phyloP scores from a whole-genome alignment of 2,888 invertebrate genomes.

The Eupelmus urozonus region DNA sequence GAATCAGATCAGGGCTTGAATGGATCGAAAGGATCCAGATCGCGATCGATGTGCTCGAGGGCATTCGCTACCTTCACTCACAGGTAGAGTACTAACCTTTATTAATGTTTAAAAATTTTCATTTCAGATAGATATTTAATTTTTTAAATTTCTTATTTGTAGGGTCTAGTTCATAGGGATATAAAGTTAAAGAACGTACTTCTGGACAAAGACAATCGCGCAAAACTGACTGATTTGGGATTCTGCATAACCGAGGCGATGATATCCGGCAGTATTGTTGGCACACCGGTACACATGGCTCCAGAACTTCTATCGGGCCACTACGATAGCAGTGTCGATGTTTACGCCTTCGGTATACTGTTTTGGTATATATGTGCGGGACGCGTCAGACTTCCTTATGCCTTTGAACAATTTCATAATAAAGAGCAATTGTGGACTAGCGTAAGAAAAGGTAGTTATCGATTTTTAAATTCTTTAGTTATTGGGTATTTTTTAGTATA shows the following conservation, averaged over 20 bases:
- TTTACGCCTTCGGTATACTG: slow-evolving; percentile 93
- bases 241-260: slow-evolving; percentile 94
- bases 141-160: not conserved
- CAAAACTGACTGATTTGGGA: slow-evolving; percentile 91
- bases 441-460: slow-evolving; percentile 85
- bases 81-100: slow-evolving; percentile 75
- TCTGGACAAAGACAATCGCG: slow-evolving; percentile 85
- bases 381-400: slow-evolving; percentile 86
- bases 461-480: not conserved
- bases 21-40: slow-evolving; percentile 84
- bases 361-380: slow-evolving; percentile 95
- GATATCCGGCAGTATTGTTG: slow-evolving; percentile 93
- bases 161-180: slow-evolving; percentile 91
- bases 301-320: slow-evolving; percentile 90
- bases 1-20: slow-evolving; percentile 83
- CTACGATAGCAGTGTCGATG: slow-evolving; percentile 91
- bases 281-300: slow-evolving; percentile 94
- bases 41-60: slow-evolving; percentile 90
- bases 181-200: slow-evolving; percentile 94
- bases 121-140: too few relatives aligned
- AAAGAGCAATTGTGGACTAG: slow-evolving; percentile 92
- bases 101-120: not conserved
- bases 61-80: slow-evolving; percentile 92
- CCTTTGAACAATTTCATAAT: slow-evolving; percentile 90
- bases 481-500: not conserved